Conservation (phyloP, 1,140 invertebrate genomes). For the Drosophila ananassae region DNA sequence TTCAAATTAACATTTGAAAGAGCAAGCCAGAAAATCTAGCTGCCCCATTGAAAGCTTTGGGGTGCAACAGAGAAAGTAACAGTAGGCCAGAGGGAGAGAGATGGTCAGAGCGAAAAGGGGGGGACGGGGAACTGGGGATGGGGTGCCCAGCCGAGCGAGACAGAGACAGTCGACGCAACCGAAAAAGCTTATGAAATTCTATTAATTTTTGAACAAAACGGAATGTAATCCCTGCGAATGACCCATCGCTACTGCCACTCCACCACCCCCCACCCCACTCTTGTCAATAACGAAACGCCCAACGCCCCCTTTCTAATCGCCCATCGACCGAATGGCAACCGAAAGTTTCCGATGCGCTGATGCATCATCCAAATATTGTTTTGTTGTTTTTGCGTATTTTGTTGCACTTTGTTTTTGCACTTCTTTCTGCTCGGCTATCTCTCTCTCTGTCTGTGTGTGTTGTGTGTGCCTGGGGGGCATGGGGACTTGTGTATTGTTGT, state of each 20-base stretch:
- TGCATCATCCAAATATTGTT: constrained; percentile 44
- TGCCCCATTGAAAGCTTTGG: constrained; percentile 4
- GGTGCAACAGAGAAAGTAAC: constrained; percentile 22
- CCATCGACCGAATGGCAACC: constrained; percentile 31
- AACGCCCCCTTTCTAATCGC: constrained; percentile 43
- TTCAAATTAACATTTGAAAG: constrained; percentile 82
- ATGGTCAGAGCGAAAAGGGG: neutral
- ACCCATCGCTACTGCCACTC: constrained; percentile 6
- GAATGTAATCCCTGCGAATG: constrained; percentile 65
- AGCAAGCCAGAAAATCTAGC: constrained; percentile 48
- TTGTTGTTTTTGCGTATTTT: constrained; percentile 70
- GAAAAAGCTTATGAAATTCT: constrained; percentile 80
- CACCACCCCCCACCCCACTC: neutral
- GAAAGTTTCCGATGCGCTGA: constrained; percentile 27
- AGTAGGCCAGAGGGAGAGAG: neutral
- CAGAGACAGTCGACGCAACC: constrained; percentile 35
- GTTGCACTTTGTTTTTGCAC: constrained; percentile 74
- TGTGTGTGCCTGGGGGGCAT: constrained; percentile 15
- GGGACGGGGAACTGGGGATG: constrained; percentile 18
- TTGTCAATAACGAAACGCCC: neutral
- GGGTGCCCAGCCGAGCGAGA: constrained; percentile 42
- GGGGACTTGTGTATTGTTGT: constrained; percentile 24
- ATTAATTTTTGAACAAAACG: constrained; percentile 83
- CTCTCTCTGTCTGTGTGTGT: constrained; percentile 8
- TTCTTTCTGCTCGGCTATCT: constrained; percentile 14